Conservation (phyloP, 2,888 invertebrate genomes). For the Parelbella ahira region DNA sequence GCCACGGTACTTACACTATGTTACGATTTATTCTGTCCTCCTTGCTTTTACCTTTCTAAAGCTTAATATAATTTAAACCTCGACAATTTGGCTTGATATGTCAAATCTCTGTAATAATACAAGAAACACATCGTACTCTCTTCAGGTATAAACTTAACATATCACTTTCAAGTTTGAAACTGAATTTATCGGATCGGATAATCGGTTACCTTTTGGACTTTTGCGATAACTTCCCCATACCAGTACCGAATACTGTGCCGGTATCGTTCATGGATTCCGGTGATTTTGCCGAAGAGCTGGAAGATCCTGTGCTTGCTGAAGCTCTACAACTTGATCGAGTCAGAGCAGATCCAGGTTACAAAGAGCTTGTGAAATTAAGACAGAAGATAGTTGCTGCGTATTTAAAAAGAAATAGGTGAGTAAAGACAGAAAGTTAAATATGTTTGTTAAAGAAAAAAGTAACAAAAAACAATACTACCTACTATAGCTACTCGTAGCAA, state of each 20-base stretch:
- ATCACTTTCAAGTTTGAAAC: conserved; percentile 84
- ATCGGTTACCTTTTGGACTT: conserved; percentile 84
- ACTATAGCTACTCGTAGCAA: no score
- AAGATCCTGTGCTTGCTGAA: conserved; percentile 51
- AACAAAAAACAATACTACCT: no score
- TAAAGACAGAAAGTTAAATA: no score
- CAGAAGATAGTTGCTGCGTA: conserved; percentile 70
- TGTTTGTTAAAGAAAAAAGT: no score
- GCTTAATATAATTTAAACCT: no score
- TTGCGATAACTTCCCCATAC: conserved; percentile 66
- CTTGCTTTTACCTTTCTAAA: no score
- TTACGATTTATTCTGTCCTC: no score
- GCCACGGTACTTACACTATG: conserved; percentile 81
- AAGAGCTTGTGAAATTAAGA: conserved; percentile 58
- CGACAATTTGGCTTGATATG: no score
- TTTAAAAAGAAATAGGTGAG: conserved; percentile 59
- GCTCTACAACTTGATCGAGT: conserved; percentile 52
- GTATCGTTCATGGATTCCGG: conserved; percentile 70
- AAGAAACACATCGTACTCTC: no score
- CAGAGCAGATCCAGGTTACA: conserved; percentile 58
- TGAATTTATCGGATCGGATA: conserved; percentile 88
- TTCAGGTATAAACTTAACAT: conserved; percentile 87
- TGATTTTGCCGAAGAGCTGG: conserved; percentile 55
- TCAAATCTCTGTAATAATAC: no score
- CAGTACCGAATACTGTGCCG: conserved; percentile 69